Evolutionary conservation across 2,888 invertebrate genomes (phyloP).

Genomic region (Drosophila histrio): DNA sequence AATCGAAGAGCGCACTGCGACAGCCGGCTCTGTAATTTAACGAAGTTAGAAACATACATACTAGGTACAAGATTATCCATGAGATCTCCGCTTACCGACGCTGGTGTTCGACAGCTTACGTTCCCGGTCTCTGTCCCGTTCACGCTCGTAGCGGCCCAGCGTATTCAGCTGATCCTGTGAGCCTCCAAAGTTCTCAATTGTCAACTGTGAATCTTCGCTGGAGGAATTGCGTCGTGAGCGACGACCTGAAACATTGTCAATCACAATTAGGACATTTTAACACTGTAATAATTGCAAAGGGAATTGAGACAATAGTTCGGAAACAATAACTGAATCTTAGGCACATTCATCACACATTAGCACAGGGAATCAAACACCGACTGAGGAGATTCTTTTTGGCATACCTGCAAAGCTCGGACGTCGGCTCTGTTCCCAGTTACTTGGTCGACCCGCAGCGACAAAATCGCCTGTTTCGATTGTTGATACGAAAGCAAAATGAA

Average conservation of each 20-base stretch:
- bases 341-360: constrained; percentile 28
- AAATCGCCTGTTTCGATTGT: constrained; percentile 81
- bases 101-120: constrained; percentile 85
- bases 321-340: constrained; percentile 13
- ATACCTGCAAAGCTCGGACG: constrained; percentile 90
- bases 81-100: constrained; percentile 65
- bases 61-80: neutral
- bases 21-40: constrained; percentile 86
- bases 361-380: constrained; percentile 35
- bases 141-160: constrained; percentile 90
- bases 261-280: neutral
- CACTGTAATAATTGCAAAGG: neutral
- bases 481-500: constrained; percentile 45
- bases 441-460: constrained; percentile 92
- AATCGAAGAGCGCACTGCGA: constrained; percentile 89
- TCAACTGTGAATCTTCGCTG: constrained; percentile 94
- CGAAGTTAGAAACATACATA: neutral
- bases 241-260: constrained; percentile 85
- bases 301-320: neutral
- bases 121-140: constrained; percentile 77
- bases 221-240: constrained; percentile 93
- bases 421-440: constrained; percentile 91
- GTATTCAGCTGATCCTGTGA: constrained; percentile 95
- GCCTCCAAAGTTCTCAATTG: constrained; percentile 96
- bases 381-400: constrained; percentile 34